Base-by-base conservation (phyloP, 1,140 invertebrate species). In the Hypothenemus hampei region DNA sequence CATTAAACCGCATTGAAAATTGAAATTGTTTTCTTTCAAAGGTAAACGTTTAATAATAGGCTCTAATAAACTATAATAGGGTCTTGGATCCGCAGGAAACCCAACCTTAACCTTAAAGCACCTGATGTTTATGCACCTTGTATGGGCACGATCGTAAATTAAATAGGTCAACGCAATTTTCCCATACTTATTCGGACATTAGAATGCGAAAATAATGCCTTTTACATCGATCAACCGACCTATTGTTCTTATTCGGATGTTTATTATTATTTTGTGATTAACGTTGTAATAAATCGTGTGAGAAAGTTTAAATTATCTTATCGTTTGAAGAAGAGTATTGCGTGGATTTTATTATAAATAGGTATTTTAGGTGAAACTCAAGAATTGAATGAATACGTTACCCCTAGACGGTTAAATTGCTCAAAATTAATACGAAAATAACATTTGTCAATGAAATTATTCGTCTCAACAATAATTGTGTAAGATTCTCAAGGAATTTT, bases 111-210 rank as follows among this genome's bases (percentile, higher is more conserved):
- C 48, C 48, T 51, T 24, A 51, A 24, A 40, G 26, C 48, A 51
- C 48, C 48, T 51, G 35, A 48, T 31, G 8, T n/a, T n/a, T 36
- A 39, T n/a, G 24, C 48, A 29, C 45, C 45, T 47, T 47, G 31
- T 47, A 33, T 22, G 45, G n/a, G 45, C 19, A 11, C 31, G 29
- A 16, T 35, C 19, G 45, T 47, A 47, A 35, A 20, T 35, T 13
- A 47, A 44, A 23, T 35, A 31, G 45, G 45, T 35, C 29, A 47
- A 31, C 15, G 33, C 29, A 16, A 39, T 16, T 40, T 40, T 51
- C 35, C 21, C 36, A 51, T 41, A 51, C 48, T 51, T 51, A 51
- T 51, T 51, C 40, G 39, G 48, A 41, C 48, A 51, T 51, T 40
- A 51, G 11, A 51, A 51, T 51, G 48, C 48, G n/a, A n/a, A n/a